Conservation (phyloP, 2,113 vertebrate genomes). For the Zapornia atra region DNA sequence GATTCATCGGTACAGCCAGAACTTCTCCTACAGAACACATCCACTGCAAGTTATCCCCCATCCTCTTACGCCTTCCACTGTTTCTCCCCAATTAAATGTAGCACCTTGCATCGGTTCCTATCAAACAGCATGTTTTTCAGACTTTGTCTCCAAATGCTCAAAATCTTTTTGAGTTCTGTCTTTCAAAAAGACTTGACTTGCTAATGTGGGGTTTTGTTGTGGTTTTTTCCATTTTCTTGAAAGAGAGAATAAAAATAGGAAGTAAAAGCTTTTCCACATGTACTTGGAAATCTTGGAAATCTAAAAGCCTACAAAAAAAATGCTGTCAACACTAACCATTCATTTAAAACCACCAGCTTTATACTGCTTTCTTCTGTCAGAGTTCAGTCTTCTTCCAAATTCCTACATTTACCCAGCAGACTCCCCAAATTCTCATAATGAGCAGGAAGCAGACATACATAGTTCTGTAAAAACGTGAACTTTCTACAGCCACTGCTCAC, state of each 20-base stretch:
- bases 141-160: neutral
- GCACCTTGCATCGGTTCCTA: neutral
- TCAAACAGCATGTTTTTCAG: neutral
- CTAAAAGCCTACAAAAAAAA: neutral
- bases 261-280: neutral
- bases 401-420: neutral
- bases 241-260: neutral
- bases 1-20: neutral
- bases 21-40: neutral
- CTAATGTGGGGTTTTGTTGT: neutral
- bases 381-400: neutral
- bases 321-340: neutral
- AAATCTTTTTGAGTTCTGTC: neutral
- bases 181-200: neutral
- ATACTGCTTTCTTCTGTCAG: neutral
- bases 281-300: neutral
- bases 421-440: neutral
- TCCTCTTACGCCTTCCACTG: neutral
- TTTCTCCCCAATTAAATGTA: neutral
- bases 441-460: neutral
- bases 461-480: neutral
- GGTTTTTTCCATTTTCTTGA: neutral
- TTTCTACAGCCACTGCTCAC: neutral
- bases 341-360: neutral
- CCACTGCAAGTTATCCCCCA: neutral